Conservation (phyloP, 2,797 vertebrate genomes). For the Xenops minutus region DNA sequence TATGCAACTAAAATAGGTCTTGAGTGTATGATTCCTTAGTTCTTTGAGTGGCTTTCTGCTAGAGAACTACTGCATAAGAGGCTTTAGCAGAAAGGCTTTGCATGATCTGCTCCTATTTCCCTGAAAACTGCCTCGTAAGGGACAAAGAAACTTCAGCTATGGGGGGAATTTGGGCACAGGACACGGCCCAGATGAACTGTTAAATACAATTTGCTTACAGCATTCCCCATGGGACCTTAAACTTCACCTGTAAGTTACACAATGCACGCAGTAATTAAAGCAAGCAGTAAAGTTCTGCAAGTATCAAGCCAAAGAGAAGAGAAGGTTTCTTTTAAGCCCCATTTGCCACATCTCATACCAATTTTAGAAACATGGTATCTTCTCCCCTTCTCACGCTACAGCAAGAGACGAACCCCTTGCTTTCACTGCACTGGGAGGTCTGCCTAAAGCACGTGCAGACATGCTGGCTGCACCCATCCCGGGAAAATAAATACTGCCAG, state of each 20-base stretch:
- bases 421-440: neutral
- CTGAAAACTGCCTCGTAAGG: neutral
- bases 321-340: neutral
- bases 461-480: neutral
- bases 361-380: neutral
- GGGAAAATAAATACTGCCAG: neutral
- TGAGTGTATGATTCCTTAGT: neutral
- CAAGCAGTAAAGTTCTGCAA: neutral
- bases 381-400: neutral
- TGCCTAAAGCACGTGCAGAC: neutral
- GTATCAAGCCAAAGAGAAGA: neutral
- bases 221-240: neutral
- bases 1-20: neutral
- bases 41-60: neutral
- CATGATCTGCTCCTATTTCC: neutral
- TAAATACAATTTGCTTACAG: neutral
- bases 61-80: neutral
- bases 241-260: neutral
- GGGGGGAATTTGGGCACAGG: neutral
- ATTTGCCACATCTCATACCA: neutral
- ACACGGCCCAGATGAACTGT: neutral
- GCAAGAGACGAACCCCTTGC: neutral
- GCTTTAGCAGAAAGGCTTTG: neutral
- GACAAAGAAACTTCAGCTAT: neutral
- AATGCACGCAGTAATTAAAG: neutral